phyloP scores from a whole-genome alignment of 2,888 invertebrate species.

The Polymixis flavicincta region DNA sequence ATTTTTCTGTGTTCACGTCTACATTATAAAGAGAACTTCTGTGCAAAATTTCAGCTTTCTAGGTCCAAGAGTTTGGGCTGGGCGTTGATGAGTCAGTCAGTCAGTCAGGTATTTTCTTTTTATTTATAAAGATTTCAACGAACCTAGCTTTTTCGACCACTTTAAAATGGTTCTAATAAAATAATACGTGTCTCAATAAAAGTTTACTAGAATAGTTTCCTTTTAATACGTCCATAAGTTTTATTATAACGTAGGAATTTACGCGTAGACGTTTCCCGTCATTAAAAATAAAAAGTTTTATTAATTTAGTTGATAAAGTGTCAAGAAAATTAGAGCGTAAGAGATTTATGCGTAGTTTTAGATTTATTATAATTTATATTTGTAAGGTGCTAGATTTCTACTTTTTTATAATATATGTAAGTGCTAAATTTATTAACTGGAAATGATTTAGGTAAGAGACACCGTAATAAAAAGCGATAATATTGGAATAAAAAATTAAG shows the following conservation, averaged over 20 bases:
- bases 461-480: background rate
- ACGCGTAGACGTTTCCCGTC: constrained; percentile 15
- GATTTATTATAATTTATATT: constrained; percentile 4
- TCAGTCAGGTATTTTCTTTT: too few relatives aligned
- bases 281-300: constrained; percentile 20
- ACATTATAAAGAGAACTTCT: too few relatives aligned
- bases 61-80: too few relatives aligned
- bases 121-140: too few relatives aligned
- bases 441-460: background rate
- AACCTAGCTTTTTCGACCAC: background rate
- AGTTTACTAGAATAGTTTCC: constrained; percentile 1
- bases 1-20: too few relatives aligned
- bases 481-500: background rate
- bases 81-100: too few relatives aligned
- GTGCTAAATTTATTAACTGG: background rate
- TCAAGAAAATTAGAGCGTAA: constrained; percentile 5
- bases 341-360: constrained; percentile 16
- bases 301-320: constrained; percentile 16
- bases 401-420: too few relatives aligned
- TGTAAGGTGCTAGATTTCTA: too few relatives aligned
- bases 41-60: too few relatives aligned
- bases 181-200: constrained; percentile 10
- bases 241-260: constrained; percentile 18
- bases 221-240: constrained; percentile 30
- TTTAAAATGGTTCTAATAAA: background rate